A percentile compares a stretch with the other conserved stretches of the same genome.
phyloP scores from a whole-genome alignment of 1,140 invertebrate species.

The Conopomorpha cramerella region DNA sequence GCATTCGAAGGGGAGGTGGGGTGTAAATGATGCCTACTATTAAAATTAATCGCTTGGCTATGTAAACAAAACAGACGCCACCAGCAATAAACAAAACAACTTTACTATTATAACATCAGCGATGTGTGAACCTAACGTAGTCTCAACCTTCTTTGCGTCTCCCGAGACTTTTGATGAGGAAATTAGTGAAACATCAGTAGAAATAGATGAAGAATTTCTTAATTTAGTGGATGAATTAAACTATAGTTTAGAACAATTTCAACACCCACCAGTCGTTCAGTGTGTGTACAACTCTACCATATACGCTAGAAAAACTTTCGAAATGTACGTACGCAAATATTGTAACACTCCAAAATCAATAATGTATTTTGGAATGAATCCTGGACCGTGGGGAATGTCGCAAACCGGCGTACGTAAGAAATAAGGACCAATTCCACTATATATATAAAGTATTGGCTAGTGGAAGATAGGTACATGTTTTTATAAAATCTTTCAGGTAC shows the following conservation, averaged over 20 bases:
- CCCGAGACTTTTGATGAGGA: no score
- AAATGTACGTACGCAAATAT: slow-evolving; percentile 59
- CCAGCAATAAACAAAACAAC: no score
- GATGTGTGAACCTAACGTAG: no score
- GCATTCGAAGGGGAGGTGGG: no score
- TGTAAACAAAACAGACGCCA: no score
- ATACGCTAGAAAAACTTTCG: slow-evolving; percentile 79
- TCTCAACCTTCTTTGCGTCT: no score
- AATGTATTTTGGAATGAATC: slow-evolving; percentile 91
- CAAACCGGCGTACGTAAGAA: slow-evolving; percentile 88
- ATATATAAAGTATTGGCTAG: slow-evolving; percentile 5
- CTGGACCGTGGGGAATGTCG: slow-evolving; percentile 92
- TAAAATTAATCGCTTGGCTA: no score
- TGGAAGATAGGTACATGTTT: no score
- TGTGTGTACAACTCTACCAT: slow-evolving; percentile 81
- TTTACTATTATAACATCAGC: no score
- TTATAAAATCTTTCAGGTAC: slow-evolving; percentile 63
- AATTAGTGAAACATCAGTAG: no score
- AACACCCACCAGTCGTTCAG: slow-evolving; percentile 20
- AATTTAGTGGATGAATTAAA: slow-evolving; percentile 25
- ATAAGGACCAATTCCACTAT: no score
- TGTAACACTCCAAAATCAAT: slow-evolving; percentile 71
- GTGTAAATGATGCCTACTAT: no score
- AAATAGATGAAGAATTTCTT: slow-evolving; percentile 23
- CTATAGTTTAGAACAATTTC: slow-evolving; percentile 14